Conservation (phyloP, 2,888 invertebrate species). For the Thymelicus acteon region DNA sequence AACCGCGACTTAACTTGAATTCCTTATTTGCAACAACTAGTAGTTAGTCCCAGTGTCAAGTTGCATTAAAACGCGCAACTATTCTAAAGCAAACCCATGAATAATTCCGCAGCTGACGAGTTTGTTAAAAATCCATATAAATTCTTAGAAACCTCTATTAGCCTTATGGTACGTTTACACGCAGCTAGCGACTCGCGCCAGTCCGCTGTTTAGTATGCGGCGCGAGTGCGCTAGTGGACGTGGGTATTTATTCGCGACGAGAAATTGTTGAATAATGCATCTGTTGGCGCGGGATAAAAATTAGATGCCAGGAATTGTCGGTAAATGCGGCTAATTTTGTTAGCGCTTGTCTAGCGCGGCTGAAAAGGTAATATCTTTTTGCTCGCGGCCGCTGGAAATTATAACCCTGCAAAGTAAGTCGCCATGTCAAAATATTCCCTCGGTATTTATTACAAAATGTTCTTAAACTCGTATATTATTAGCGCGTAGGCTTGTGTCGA, state of each 20-base stretch:
- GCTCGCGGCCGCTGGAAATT: constrained; percentile 2
- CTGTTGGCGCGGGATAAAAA: constrained; percentile 28
- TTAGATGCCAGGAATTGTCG: constrained; percentile 36
- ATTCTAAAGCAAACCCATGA: background rate
- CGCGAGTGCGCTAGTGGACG: constrained; percentile 22
- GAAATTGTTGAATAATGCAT: constrained; percentile 34
- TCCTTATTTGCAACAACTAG: no score
- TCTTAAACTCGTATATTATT: background rate
- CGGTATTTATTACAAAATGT: background rate
- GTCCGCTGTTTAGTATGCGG: constrained; percentile 25
- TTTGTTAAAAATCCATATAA: constrained; percentile 8
- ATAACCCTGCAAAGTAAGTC: background rate
- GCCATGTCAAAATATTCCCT: background rate
- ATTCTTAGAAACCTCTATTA: constrained; percentile 5
- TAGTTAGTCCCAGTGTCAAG: no score
- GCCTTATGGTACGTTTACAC: background rate
- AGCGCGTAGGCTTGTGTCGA: background rate
- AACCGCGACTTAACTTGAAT: no score
- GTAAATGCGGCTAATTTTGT: constrained; percentile 36
- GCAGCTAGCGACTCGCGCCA: constrained; percentile 10
- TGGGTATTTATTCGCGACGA: constrained; percentile 35
- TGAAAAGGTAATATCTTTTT: constrained; percentile 23
- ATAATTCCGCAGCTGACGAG: constrained; percentile 5
- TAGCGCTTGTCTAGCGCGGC: constrained; percentile 30
- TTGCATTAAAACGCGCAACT: background rate